Percentiles rank a stretch among this genome's conserved stretches.
Conservation (phyloP, 2,113 vertebrate species). For the Aphyosemion australe region DNA sequence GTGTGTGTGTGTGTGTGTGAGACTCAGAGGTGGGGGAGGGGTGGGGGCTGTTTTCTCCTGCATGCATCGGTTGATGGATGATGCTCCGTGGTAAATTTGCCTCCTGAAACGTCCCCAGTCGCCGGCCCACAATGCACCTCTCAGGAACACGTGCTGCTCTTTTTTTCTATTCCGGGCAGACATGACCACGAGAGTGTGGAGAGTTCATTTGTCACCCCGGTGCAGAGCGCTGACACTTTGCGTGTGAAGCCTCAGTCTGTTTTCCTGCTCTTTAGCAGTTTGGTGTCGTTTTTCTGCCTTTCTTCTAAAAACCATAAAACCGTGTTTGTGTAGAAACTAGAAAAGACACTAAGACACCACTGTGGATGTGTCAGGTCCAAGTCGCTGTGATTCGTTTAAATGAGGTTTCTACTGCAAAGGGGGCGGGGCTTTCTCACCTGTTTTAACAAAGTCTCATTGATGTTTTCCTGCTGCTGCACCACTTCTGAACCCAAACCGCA, state of each 20-base stretch:
- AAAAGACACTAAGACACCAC: no score
- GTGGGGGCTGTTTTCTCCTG: conserved; percentile 20
- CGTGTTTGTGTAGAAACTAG: no score
- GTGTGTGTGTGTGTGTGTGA: neutral
- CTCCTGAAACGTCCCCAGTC: conserved; percentile 37
- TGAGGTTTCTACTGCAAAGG: no score
- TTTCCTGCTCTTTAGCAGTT: conserved; percentile 2
- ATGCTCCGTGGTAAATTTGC: conserved; percentile 42
- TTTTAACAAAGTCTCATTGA: no score
- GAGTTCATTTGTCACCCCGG: conserved; percentile 63
- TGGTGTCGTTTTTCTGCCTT: neutral
- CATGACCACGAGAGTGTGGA: conserved; percentile 30
- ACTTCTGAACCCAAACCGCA: no score
- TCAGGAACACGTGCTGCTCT: conserved; percentile 51
- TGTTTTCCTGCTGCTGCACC: no score
- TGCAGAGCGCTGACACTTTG: conserved; percentile 37
- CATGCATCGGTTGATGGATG: conserved; percentile 63
- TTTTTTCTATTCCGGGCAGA: conserved; percentile 39
- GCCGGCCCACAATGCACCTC: conserved; percentile 43
- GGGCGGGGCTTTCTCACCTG: no score
- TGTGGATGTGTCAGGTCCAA: no score
- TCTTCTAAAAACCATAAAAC: neutral
- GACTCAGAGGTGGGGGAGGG: conserved; percentile 2
- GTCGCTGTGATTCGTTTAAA: no score
- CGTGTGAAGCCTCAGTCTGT: conserved; percentile 1